These are phyloP conservation scores for Pitangus sulphuratus DNA, from an alignment of 2,797 vertebrate species.

Conservation along the genomic window DNA sequence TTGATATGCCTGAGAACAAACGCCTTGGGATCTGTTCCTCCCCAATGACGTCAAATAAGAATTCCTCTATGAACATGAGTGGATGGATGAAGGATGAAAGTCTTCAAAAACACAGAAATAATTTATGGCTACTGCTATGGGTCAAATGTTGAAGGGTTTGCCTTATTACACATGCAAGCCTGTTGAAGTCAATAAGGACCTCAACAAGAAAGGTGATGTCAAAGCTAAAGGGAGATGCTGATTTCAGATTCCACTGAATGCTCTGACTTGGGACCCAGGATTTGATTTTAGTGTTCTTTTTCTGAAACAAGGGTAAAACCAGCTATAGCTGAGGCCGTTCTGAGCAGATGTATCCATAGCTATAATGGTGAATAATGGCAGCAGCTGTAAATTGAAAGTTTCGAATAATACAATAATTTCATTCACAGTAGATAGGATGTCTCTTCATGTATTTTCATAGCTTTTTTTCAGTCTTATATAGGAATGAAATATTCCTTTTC, in stretches of 20 bases:
- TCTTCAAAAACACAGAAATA: conserved; percentile 3
- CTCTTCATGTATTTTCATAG: neutral
- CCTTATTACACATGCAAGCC: neutral
- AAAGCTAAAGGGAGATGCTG: neutral
- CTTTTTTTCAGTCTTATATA: neutral
- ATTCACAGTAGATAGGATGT: neutral
- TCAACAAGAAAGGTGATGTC: neutral
- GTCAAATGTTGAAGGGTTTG: neutral
- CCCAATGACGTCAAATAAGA: conserved; percentile 2
- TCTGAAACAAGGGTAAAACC: neutral
- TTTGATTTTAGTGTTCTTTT: neutral
- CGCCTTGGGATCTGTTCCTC: conserved; percentile 22
- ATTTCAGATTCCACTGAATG: neutral
- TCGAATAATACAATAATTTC: neutral
- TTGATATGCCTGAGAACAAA: conserved; percentile 53
- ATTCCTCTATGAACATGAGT: neutral
- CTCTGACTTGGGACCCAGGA: neutral
- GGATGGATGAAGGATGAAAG: conserved; percentile 35
- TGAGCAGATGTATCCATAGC: neutral
- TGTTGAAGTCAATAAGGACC: neutral
- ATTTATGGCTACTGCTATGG: conserved; percentile 31
- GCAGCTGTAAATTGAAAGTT: neutral
- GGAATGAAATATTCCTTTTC: neutral
- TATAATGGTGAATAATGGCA: neutral
- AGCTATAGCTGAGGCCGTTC: neutral